These are phyloP conservation scores for Drosophila dives DNA, from an alignment of 2,888 invertebrate genomes.

Conservation along the genomic window DNA sequence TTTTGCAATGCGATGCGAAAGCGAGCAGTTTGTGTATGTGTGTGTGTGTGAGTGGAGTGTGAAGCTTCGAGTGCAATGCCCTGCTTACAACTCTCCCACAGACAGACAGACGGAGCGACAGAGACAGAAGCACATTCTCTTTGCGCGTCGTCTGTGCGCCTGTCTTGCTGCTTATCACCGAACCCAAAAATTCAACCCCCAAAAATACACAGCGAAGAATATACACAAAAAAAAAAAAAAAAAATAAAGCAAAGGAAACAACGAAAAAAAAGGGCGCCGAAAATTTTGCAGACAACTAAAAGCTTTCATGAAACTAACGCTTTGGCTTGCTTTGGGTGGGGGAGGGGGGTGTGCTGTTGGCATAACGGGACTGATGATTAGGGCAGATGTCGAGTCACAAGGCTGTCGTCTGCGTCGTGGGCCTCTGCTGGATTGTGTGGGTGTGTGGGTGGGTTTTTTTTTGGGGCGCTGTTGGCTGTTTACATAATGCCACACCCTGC, in stretches of 20 bases:
- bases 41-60: conserved; percentile 25
- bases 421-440: not conserved
- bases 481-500: conserved; percentile 28
- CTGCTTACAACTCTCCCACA: conserved; percentile 68
- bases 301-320: conserved; percentile 77
- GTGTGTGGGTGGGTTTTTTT: not conserved
- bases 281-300: conserved; percentile 79
- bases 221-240: conserved; percentile 7
- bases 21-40: conserved; percentile 9
- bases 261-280: conserved; percentile 62
- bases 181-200: conserved; percentile 74
- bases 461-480: conserved; percentile 11
- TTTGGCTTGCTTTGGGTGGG: conserved; percentile 6
- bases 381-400: conserved; percentile 72
- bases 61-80: conserved; percentile 74
- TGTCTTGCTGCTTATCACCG: conserved; percentile 73
- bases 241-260: conserved; percentile 40
- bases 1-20: conserved; percentile 49
- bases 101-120: conserved; percentile 18
- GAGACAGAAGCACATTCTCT: conserved; percentile 43
- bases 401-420: conserved; percentile 42
- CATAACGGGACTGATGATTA: conserved; percentile 60
- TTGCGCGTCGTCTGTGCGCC: conserved; percentile 66
- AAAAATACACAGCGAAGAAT: conserved; percentile 48
- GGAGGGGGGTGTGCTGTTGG: not conserved